phyloP scores from a whole-genome alignment of 2,797 vertebrate species.

The Acrossocheilus fasciatus region DNA sequence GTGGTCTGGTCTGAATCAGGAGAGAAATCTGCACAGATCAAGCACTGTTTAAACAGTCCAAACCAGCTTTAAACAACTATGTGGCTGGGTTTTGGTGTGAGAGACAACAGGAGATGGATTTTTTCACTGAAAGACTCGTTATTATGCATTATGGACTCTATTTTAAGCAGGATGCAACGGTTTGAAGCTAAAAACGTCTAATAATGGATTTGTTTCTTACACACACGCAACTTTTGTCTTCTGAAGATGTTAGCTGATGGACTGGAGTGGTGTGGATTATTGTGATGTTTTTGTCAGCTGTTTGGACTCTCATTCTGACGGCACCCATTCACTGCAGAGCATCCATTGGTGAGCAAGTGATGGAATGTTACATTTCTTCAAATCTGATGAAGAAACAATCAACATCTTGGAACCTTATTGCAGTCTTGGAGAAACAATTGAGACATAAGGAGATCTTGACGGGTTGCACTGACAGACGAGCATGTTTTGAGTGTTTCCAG shows the following conservation, averaged over 20 bases:
- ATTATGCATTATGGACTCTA: no score
- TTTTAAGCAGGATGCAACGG: neutral
- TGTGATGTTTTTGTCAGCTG: neutral
- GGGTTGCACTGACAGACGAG: neutral
- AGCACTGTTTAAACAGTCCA: neutral
- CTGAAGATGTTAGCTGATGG: neutral
- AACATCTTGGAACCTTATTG: neutral
- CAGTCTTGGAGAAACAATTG: neutral
- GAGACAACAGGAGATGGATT: neutral
- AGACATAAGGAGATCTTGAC: conserved; percentile 8
- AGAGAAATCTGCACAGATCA: conserved; percentile 1
- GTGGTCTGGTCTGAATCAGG: neutral
- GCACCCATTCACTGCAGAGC: neutral
- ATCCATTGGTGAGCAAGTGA: neutral
- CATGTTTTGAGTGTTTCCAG: conserved; percentile 12
- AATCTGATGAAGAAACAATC: neutral
- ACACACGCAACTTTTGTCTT: neutral
- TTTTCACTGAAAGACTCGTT: no score
- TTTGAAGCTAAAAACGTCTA: no score
- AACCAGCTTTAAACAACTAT: neutral
- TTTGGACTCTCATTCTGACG: neutral
- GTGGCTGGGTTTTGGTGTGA: neutral
- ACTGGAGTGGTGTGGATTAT: neutral
- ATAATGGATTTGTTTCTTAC: neutral
- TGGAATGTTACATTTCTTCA: neutral